Evolutionary conservation across 2,888 invertebrate genomes (phyloP).

Genomic region (Netelia melanura): DNA sequence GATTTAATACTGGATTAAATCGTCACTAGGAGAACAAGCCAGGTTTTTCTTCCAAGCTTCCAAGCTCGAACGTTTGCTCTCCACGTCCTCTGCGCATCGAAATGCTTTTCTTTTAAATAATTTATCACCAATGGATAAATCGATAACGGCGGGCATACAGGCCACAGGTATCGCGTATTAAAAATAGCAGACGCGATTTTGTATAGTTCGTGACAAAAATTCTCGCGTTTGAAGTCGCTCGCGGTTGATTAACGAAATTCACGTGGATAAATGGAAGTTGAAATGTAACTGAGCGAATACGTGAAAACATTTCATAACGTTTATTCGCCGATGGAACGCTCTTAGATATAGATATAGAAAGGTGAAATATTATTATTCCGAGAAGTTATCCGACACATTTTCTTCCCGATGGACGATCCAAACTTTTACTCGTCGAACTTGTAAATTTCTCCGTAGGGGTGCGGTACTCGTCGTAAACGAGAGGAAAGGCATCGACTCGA

Average conservation of each 20-base stretch:
- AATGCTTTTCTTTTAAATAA: conserved; percentile 33
- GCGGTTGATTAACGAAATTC: not conserved
- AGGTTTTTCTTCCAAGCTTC: conserved; percentile 38
- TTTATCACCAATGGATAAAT: conserved; percentile 50
- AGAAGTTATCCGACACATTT: conserved; percentile 77
- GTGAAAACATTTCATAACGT: not conserved
- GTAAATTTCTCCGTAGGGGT: conserved; percentile 78
- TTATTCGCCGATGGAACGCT: conserved; percentile 39
- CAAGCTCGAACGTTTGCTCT: conserved; percentile 16
- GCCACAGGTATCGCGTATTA: no score
- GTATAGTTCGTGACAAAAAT: not conserved
- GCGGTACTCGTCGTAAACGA: not conserved
- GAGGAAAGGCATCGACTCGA: conserved; percentile 18
- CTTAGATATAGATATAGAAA: conserved; percentile 21
- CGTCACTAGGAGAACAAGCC: conserved; percentile 12
- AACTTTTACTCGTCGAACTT: conserved; percentile 80
- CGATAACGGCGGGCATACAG: conserved; percentile 24
- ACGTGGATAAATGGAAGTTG: not conserved
- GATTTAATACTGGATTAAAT: conserved; percentile 48
- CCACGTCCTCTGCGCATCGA: conserved; percentile 24
- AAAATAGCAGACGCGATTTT: no score
- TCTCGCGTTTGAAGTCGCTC: not conserved
- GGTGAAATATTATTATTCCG: conserved; percentile 78
- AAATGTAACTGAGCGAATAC: not conserved
- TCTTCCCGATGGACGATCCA: conserved; percentile 80